phyloP scores from a whole-genome alignment of 2,888 invertebrate species.

The Leptogaster cylindrica region DNA sequence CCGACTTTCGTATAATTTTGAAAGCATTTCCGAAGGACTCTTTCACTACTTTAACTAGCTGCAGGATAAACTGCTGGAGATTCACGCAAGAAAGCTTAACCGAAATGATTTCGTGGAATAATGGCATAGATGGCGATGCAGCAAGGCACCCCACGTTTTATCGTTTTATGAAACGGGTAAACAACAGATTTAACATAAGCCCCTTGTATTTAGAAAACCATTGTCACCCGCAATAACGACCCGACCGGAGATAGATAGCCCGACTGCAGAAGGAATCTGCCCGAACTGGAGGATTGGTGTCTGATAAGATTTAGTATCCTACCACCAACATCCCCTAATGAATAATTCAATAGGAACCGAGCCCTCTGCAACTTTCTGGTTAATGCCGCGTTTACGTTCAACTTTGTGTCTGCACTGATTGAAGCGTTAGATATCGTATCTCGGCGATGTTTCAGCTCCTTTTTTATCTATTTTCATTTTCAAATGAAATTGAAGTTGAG shows the following conservation, averaged over 20 bases:
- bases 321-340: constrained; percentile 28
- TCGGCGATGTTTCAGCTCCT: no score
- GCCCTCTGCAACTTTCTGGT: constrained; percentile 19
- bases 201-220: constrained; percentile 35
- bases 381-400: constrained; percentile 32
- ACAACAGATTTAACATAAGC: constrained; percentile 36
- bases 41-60: not conserved
- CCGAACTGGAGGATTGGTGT: constrained; percentile 20
- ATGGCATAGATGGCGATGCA: constrained; percentile 10
- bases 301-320: constrained; percentile 34
- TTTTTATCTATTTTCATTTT: no score
- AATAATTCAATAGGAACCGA: constrained; percentile 29
- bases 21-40: constrained; percentile 13
- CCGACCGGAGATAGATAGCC: not conserved
- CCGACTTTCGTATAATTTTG: constrained; percentile 31
- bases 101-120: constrained; percentile 22
- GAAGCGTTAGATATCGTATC: not conserved
- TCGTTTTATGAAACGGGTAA: constrained; percentile 29
- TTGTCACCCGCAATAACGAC: constrained; percentile 36
- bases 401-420: constrained; percentile 24
- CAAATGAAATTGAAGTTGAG: no score
- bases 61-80: not conserved
- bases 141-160: constrained; percentile 8
- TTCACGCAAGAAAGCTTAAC: constrained; percentile 12
- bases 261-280: not conserved